These are phyloP conservation scores for Oryctes rhinoceros DNA, from an alignment of 1,140 invertebrate genomes.

Conservation along the genomic window DNA sequence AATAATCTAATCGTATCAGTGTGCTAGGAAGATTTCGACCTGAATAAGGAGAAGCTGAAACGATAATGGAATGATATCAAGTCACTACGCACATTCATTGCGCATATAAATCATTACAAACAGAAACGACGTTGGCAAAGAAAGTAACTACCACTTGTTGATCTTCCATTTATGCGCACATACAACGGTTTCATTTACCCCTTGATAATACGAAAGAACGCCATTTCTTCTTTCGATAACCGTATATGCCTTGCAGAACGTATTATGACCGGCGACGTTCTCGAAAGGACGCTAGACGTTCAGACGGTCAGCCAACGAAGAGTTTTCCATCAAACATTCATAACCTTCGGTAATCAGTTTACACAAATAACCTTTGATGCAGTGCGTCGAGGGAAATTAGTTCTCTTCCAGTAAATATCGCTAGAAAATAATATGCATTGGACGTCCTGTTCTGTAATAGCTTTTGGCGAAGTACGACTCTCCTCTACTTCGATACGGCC, in stretches of 20 bases:
- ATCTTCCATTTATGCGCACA: too few relatives aligned
- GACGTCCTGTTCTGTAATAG: background rate
- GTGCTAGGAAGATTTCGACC: too few relatives aligned
- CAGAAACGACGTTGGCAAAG: too few relatives aligned
- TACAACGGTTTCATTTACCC: too few relatives aligned
- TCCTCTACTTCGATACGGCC: background rate
- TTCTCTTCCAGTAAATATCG: background rate
- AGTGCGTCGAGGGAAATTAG: background rate
- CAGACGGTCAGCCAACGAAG: background rate
- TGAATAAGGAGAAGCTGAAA: too few relatives aligned
- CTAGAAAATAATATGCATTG: background rate
- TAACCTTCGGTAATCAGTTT: slow-evolving; percentile 5
- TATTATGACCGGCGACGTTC: background rate
- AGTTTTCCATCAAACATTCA: slow-evolving; percentile 3
- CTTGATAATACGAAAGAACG: too few relatives aligned
- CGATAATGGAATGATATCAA: too few relatives aligned
- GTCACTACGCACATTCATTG: too few relatives aligned
- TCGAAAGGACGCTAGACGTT: background rate
- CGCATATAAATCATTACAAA: too few relatives aligned
- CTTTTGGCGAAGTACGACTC: background rate
- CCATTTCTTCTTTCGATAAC: background rate
- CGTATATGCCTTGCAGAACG: background rate
- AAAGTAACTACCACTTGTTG: too few relatives aligned
- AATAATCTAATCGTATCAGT: too few relatives aligned
- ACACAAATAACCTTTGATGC: slow-evolving; percentile 14